phyloP scores from a whole-genome alignment of 2,113 vertebrate species.

The Cyphomyrus discorhynchus region DNA sequence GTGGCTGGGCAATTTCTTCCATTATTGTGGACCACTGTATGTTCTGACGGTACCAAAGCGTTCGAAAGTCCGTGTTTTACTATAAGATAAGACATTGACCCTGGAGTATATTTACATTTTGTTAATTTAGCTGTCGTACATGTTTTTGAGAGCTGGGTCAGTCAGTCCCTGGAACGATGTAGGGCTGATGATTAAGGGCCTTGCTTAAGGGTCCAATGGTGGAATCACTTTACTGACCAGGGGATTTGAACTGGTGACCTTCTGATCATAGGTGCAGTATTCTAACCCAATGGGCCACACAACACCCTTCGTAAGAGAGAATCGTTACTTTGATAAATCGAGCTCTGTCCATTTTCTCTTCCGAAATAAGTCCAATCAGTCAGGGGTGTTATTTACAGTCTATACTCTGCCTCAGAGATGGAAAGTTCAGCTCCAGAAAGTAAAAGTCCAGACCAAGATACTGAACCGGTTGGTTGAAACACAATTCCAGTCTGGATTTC shows the following conservation, averaged over 20 bases:
- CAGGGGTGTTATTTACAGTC: conserved; percentile 4
- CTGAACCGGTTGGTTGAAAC: neutral
- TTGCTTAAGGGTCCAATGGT: neutral
- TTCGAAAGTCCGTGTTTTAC: neutral
- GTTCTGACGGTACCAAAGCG: neutral
- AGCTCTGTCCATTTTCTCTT: neutral
- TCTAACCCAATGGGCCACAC: neutral
- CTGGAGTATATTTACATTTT: neutral
- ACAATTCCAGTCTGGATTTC: neutral
- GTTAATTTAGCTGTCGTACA: neutral
- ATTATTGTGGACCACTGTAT: neutral
- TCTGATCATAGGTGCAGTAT: neutral
- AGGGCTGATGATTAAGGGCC: neutral
- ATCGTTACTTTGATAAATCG: neutral
- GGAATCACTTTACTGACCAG: neutral
- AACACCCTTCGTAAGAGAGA: neutral
- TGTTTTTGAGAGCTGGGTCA: neutral
- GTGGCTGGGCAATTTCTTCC: conserved; percentile 7
- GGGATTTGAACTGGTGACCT: neutral
- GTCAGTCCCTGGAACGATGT: neutral
- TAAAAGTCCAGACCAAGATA: neutral
- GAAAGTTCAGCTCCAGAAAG: neutral
- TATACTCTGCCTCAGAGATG: neutral
- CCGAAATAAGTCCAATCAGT: neutral
- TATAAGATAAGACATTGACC: neutral